Base-by-base conservation (phyloP, 1,140 invertebrate species). In the Plectrocnemia conspersa region DNA sequence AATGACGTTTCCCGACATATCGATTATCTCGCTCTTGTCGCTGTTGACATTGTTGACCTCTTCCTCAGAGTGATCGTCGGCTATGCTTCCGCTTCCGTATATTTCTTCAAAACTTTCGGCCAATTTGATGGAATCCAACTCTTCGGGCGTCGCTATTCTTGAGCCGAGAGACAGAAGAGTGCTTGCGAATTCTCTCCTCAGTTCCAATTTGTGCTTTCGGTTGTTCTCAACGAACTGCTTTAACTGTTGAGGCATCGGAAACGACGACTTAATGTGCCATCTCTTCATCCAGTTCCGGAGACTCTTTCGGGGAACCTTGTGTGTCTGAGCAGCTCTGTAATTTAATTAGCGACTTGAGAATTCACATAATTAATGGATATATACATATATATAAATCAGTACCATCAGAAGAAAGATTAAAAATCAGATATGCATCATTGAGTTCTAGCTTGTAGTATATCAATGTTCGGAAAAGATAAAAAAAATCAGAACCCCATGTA, bases 241-340 rank as follows among this genome's bases (percentile, higher is more conserved):
- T 0, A 76, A 59, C 50, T 77, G 75, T 44, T 74, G 71, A 0
- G 73, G 75, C 75, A 76, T 76, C 0, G 75, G 75, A 64, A 73
- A 77, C 0, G 72, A 74, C 0, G 74, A 75, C 47, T 77, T 76
- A 9, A 77, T 77, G 64, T 77, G 72, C 58, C 75, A 77, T 0
- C 74, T 59, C 45, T 77, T 77, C 76, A 77, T 77, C 75, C 76
- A 77, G 63, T 77, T 77, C 1, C 76, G 64, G 0, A 77, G 65
- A 0, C 75, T 76, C 49, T 77, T 77, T 9, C 76, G 59, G 0
- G 76, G 76, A 10, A 77, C 74, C 58, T 75, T 75, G 64, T 77
- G 74, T 1, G 74, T 74, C 66, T 76, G 75, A 0, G 74, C 74
- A 35, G 76, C 76, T 57, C 76, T 76, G 65, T 0, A 68, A 73